These are phyloP conservation scores for Medauroidea extradentata DNA, from an alignment of 1,140 invertebrate species.

Conservation along the genomic window DNA sequence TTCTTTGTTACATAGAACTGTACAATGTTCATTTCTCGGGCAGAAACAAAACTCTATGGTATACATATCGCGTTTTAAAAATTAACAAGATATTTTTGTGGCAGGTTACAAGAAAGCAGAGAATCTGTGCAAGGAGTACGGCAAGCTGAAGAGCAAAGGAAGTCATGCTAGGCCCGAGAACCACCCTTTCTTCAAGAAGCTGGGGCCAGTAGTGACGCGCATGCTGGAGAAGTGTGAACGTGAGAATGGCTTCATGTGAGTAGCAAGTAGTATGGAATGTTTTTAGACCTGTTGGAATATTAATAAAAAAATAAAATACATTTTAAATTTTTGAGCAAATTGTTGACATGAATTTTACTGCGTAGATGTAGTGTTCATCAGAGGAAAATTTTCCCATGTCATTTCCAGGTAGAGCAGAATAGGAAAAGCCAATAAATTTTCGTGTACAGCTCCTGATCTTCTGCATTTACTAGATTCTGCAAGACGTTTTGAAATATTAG, in stretches of 20 bases:
- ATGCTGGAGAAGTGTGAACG: conserved; percentile 67
- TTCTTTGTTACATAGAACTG: too few species aligned
- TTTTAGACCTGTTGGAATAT: background rate
- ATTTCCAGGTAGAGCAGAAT: too few species aligned
- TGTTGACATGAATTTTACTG: background rate
- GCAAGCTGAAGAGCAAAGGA: conserved; percentile 54
- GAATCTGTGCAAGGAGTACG: conserved; percentile 56
- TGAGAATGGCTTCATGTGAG: conserved; percentile 70
- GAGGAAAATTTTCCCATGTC: too few species aligned
- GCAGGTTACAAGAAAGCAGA: conserved; percentile 52
- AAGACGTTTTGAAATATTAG: too few species aligned
- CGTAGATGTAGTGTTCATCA: too few species aligned
- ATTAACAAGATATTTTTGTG: too few species aligned
- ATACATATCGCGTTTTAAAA: too few species aligned
- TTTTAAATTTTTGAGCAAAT: background rate
- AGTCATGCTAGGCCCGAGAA: conserved; percentile 57
- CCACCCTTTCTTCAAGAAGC: conserved; percentile 60
- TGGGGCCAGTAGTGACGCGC: conserved; percentile 55
- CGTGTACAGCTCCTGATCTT: too few species aligned
- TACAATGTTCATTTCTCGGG: background rate
- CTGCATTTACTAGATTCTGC: too few species aligned
- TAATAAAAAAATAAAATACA: background rate
- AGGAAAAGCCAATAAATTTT: too few species aligned
- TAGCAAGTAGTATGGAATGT: conserved; percentile 13
- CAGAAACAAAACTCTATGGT: background rate